Evolutionary conservation across 2,888 invertebrate species (phyloP).

Genomic region (Balanococcus diminutus): DNA sequence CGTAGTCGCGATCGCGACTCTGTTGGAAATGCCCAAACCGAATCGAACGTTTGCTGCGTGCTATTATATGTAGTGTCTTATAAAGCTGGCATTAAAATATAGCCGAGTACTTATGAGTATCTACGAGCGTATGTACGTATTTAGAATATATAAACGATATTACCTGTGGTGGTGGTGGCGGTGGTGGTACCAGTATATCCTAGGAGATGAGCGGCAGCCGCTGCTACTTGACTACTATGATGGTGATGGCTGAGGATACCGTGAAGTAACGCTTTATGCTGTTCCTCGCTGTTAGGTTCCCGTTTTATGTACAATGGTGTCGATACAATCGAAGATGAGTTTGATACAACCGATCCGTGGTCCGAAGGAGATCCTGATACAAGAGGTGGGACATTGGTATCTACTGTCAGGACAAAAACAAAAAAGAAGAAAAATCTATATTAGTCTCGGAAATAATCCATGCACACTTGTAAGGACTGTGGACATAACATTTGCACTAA

Average conservation of each 20-base stretch:
- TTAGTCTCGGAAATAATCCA: neutral
- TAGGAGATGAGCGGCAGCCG: constrained; percentile 43
- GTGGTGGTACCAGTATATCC: constrained; percentile 32
- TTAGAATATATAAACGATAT: neutral
- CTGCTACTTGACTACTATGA: neutral
- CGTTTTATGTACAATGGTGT: constrained; percentile 40
- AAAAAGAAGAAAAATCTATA: neutral
- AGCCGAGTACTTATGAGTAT: neutral
- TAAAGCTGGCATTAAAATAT: too few relatives aligned
- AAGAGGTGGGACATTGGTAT: constrained; percentile 47
- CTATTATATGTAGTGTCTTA: too few relatives aligned
- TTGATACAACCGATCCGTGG: constrained; percentile 25
- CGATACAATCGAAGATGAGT: constrained; percentile 41
- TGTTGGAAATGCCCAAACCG: constrained; percentile 42
- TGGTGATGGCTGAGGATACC: constrained; percentile 44
- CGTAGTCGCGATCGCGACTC: neutral
- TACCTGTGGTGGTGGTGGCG: constrained; percentile 54
- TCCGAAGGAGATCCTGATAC: constrained; percentile 46
- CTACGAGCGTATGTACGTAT: neutral
- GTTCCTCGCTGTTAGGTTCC: constrained; percentile 46
- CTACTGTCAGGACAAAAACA: constrained; percentile 34
- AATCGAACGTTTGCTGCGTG: neutral
- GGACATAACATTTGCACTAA: neutral
- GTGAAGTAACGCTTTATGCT: constrained; percentile 46
- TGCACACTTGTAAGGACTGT: too few relatives aligned